Evolutionary conservation across 92 coral and sea anemone species (phyloP), one percentile per base, ranked within the genome.

Genomic region (Umimayanthus kanabou): DNA sequence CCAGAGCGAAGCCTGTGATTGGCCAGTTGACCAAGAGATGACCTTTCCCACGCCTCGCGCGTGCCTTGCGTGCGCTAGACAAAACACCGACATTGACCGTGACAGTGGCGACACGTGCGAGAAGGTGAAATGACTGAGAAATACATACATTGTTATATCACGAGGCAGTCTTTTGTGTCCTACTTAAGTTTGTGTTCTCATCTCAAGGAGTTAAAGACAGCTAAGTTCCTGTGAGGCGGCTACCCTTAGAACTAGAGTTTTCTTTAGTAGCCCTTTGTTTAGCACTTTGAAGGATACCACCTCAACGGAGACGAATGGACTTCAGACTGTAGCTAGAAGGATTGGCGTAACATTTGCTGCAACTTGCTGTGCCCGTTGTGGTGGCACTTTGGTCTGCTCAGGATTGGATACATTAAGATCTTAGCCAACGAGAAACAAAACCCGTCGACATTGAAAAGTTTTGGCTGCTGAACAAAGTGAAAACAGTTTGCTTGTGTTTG

Each of bases 1-100:
- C 87, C 7, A 26, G 10, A 71, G 78, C 87, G 47, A 43, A 29
- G 43, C 87, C 28, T 83, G 16, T 83, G 87, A 83, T 83, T 83
- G 87, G 87, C 87, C 26, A 43, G 28, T 28, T 43, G 78, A 28
- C 55, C 39, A 28, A 45, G 65, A 71, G 30, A 5, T 71, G 87
- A 83, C 87, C 87, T 83, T 83, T 83, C 87, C 87, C 87, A 83
- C 87, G 87, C 87, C 87, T 83, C 30, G 76, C 87, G 74, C 87
- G 87, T 83, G 87, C 23, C 65, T 70, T 70, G 76, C 87, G 78
- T 83, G 87, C 87, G 87, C 61, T 82, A 69, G 86, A 82, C 86
- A 82, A 33, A 82, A 82, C 86, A 82, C 86, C 25, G 67, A 9
- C 74, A 40, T 26, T 83, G 79, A 69, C 43, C 71, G 16, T 69